These are phyloP conservation scores for Pelochelys cantorii DNA, from an alignment of 2,797 vertebrate species.

Conservation along the genomic window DNA sequence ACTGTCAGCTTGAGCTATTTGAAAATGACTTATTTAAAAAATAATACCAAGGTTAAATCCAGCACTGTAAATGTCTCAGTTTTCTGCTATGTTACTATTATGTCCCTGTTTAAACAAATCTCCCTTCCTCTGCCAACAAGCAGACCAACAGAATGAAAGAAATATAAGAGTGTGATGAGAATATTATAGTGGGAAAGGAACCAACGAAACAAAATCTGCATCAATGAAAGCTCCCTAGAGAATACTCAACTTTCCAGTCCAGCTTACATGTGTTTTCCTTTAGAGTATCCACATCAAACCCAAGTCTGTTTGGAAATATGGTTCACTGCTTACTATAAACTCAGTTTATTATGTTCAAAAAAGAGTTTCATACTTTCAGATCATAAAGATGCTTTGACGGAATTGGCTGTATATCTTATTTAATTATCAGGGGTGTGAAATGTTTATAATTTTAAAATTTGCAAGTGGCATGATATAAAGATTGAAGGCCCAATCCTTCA, in stretches of 20 bases:
- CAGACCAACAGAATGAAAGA: not conserved
- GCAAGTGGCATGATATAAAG: not conserved
- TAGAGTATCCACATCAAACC: not conserved
- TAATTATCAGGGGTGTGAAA: constrained; percentile 19
- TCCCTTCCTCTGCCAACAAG: not conserved
- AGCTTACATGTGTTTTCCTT: not conserved
- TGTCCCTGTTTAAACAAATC: constrained; percentile 24
- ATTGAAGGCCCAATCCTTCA: not conserved
- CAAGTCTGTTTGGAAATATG: not conserved
- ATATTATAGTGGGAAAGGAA: not conserved
- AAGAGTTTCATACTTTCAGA: constrained; percentile 17
- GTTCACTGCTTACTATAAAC: not conserved
- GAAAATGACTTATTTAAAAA: not conserved
- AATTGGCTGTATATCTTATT: not conserved
- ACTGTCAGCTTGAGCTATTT: not conserved
- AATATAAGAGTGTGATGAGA: not conserved
- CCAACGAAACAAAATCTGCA: constrained; percentile 14
- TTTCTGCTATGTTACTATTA: constrained; percentile 39
- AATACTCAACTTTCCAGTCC: not conserved
- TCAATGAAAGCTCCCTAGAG: constrained; percentile 21
- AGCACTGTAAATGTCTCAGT: not conserved
- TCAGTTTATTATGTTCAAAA: not conserved
- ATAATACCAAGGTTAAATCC: not conserved
- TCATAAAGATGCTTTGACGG: constrained; percentile 22
- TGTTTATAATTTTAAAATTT: not conserved